A percentile compares a stretch with the other conserved stretches of the same genome.
phyloP scores from a whole-genome alignment of 1,140 invertebrate species.

The Calephelis nemesis region DNA sequence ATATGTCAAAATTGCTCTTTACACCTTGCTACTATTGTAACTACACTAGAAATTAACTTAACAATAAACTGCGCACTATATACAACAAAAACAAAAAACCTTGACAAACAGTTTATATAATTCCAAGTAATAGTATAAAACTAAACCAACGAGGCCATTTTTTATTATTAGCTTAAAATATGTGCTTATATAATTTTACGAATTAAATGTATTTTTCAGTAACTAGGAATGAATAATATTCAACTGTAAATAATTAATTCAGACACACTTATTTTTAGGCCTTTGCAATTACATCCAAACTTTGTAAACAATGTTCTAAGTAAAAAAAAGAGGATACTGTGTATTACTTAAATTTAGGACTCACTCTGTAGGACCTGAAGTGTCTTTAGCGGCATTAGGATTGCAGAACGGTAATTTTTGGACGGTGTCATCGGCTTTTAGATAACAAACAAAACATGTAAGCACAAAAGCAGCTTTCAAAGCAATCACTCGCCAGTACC shows the following conservation, averaged over 20 bases:
- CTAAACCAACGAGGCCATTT: slow-evolving; percentile 24
- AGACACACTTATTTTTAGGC: no score
- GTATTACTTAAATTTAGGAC: slow-evolving; percentile 25
- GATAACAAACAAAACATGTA: slow-evolving; percentile 59
- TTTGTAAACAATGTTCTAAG: neutral
- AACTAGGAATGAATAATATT: slow-evolving; percentile 14
- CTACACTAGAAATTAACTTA: neutral
- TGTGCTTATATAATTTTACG: neutral
- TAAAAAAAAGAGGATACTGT: neutral
- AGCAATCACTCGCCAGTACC: slow-evolving; percentile 65
- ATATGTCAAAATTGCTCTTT: neutral
- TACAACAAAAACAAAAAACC: slow-evolving; percentile 9
- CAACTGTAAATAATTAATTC: no score
- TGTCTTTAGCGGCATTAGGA: slow-evolving; percentile 50
- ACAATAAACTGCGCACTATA: neutral
- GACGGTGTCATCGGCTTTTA: slow-evolving; percentile 58
- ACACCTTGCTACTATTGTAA: neutral
- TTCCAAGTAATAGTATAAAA: neutral
- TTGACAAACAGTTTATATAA: slow-evolving; percentile 12
- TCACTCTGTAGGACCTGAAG: slow-evolving; percentile 52
- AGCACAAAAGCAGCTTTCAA: slow-evolving; percentile 58
- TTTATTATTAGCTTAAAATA: slow-evolving; percentile 24
- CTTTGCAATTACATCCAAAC: no score
- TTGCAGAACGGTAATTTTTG: slow-evolving; percentile 68
- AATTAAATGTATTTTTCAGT: slow-evolving; percentile 3